phyloP scores from a whole-genome alignment of 2,888 invertebrate species.

The Fragum fragum region DNA sequence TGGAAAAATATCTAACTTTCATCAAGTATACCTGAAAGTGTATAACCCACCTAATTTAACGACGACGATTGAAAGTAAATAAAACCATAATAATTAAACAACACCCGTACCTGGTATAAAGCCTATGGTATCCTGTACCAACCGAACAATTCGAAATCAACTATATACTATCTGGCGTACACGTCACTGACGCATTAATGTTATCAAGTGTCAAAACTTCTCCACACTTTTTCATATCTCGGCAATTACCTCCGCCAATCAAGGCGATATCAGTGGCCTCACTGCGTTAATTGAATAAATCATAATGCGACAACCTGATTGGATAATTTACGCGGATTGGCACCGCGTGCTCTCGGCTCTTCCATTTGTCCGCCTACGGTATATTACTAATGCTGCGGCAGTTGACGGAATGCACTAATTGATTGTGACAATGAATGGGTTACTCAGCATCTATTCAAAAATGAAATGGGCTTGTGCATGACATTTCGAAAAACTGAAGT shows the following conservation, averaged over 20 bases:
- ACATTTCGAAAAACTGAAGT: too few relatives aligned
- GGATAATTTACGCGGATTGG: constrained; percentile 34
- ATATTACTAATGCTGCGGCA: too few relatives aligned
- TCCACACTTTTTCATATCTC: constrained; percentile 32
- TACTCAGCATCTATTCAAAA: too few relatives aligned
- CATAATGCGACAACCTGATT: constrained; percentile 43
- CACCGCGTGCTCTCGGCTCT: constrained; percentile 33
- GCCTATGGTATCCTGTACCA: not conserved
- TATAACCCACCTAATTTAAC: too few relatives aligned
- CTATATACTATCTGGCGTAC: not conserved
- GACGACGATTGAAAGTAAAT: too few relatives aligned
- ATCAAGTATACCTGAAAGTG: too few relatives aligned
- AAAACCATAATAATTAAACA: too few relatives aligned
- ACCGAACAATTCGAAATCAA: not conserved
- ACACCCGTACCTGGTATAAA: too few relatives aligned
- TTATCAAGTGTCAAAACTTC: constrained; percentile 37
- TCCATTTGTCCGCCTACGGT: constrained; percentile 33
- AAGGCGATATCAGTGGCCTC: constrained; percentile 34
- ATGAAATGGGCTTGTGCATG: too few relatives aligned
- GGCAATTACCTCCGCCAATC: constrained; percentile 41
- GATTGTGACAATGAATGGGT: too few relatives aligned
- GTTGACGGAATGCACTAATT: too few relatives aligned
- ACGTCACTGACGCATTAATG: not conserved
- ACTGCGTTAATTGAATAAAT: constrained; percentile 54
- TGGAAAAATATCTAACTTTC: too few relatives aligned